Evolutionary conservation across 2,888 invertebrate genomes (phyloP).

Genomic region (Zeuzera pyrina): DNA sequence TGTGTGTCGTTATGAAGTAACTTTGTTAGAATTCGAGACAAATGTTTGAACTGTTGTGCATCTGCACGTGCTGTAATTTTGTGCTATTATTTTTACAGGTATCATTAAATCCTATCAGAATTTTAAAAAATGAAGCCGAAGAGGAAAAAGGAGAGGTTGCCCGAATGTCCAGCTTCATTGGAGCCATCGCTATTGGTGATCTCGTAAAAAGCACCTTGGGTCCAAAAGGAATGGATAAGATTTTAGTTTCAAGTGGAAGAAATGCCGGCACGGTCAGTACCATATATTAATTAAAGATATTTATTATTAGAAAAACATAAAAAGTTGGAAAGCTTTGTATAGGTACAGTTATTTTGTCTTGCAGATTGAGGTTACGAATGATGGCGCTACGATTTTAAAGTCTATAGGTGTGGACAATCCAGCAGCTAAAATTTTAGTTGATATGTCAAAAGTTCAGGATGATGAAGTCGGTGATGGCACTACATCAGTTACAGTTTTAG

Average conservation of each 20-base stretch:
- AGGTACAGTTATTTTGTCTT: constrained; percentile 17
- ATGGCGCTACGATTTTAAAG: constrained; percentile 98
- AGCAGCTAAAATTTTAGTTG: constrained; percentile 98
- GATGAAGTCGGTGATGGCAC: constrained; percentile 99
- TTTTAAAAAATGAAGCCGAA: constrained; percentile 96
- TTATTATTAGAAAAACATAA: not conserved
- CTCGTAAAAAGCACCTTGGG: constrained; percentile 98
- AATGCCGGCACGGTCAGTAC: constrained; percentile 78
- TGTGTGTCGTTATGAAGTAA: not conserved
- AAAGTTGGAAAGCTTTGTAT: no score
- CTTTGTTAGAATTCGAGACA: not conserved
- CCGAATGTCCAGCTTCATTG: constrained; percentile 97
- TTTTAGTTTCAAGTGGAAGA: constrained; percentile 85
- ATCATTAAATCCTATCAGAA: constrained; percentile 93
- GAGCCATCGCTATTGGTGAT: constrained; percentile 99
- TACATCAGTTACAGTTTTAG: constrained; percentile 97
- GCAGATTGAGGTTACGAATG: constrained; percentile 97
- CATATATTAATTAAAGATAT: not conserved
- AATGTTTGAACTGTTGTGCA: constrained; percentile 1
- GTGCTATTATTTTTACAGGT: constrained; percentile 64
- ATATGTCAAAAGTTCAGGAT: constrained; percentile 98
- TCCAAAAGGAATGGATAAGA: constrained; percentile 99
- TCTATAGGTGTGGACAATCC: constrained; percentile 98
- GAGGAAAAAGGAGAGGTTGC: constrained; percentile 99
- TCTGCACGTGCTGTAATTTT: constrained; percentile 8